Evolutionary conservation across 2,797 vertebrate species (phyloP).

Genomic region (Liparis tanakae): DNA sequence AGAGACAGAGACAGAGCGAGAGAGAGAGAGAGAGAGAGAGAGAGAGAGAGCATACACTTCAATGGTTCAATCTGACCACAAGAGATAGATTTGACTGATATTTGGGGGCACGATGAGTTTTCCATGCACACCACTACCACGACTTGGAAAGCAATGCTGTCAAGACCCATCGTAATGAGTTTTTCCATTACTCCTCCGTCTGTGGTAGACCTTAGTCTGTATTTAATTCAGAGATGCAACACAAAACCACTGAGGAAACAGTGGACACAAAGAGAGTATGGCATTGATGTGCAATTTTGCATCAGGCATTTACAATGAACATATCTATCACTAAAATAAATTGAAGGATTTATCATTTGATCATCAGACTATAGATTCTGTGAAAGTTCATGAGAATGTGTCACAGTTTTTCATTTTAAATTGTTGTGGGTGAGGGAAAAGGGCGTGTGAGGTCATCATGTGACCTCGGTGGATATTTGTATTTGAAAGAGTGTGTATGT

Average conservation of each 20-base stretch:
- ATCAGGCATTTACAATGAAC: conserved; percentile 28
- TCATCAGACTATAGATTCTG: not conserved
- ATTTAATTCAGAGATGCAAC: conserved; percentile 62
- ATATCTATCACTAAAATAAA: conserved; percentile 1
- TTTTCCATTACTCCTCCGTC: conserved; percentile 72
- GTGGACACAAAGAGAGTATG: conserved; percentile 25
- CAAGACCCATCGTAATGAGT: conserved; percentile 44
- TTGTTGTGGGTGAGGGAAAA: conserved; percentile 3
- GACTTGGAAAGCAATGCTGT: conserved; percentile 63
- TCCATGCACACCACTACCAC: conserved; percentile 57
- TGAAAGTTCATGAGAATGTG: not conserved
- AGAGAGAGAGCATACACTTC: conserved; percentile 1
- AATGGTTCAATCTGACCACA: no score
- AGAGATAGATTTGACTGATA: conserved; percentile 3
- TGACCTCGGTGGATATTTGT: conserved; percentile 20
- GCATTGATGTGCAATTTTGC: conserved; percentile 24
- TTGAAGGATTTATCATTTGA: conserved; percentile 1
- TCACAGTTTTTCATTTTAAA: conserved; percentile 6
- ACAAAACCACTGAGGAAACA: conserved; percentile 45
- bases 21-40: not conserved
- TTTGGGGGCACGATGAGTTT: conserved; percentile 62
- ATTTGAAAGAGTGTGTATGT: conserved; percentile 11
- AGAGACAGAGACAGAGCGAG: not conserved
- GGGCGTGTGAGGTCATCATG: no score
- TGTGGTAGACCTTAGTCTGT: conserved; percentile 51